These are phyloP conservation scores for Physella acuta DNA, from an alignment of 1,140 invertebrate species.

Conservation along the genomic window DNA sequence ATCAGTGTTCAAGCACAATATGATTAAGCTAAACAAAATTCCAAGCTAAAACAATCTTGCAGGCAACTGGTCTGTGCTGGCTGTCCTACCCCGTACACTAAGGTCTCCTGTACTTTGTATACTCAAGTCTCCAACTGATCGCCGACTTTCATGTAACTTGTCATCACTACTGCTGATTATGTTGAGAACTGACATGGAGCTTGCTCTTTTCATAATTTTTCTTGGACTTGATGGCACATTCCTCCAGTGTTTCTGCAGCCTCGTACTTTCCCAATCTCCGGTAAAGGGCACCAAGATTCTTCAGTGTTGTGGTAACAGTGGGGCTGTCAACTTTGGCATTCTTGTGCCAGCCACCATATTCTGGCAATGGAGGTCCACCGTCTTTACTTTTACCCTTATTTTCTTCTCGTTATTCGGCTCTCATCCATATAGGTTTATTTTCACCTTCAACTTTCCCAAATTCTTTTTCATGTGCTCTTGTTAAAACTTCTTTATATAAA, in stretches of 20 bases:
- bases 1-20: no score
- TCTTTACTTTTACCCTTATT: constrained; percentile 80
- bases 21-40: no score
- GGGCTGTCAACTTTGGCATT: constrained; percentile 94
- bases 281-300: constrained; percentile 94
- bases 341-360: constrained; percentile 97
- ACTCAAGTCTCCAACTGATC: constrained; percentile 52
- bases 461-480: constrained; percentile 93
- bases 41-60: constrained; percentile 48
- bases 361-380: constrained; percentile 58
- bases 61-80: constrained; percentile 53
- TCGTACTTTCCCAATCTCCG: constrained; percentile 97
- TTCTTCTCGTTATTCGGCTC: constrained; percentile 88
- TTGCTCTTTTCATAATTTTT: constrained; percentile 68
- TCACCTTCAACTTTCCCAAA: constrained; percentile 95
- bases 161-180: constrained; percentile 55
- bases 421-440: constrained; percentile 99
- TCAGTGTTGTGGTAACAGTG: constrained; percentile 93
- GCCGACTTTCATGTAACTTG: constrained; percentile 53
- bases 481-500: constrained; percentile 96
- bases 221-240: constrained; percentile 69
- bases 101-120: constrained; percentile 28
- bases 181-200: constrained; percentile 68
- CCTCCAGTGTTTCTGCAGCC: constrained; percentile 96
- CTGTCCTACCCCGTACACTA: constrained; percentile 43